Evolutionary conservation across 2,888 invertebrate species (phyloP), one percentile per base, ranked within the genome.

Genomic region (Scaptomyza cyrtandrae): DNA sequence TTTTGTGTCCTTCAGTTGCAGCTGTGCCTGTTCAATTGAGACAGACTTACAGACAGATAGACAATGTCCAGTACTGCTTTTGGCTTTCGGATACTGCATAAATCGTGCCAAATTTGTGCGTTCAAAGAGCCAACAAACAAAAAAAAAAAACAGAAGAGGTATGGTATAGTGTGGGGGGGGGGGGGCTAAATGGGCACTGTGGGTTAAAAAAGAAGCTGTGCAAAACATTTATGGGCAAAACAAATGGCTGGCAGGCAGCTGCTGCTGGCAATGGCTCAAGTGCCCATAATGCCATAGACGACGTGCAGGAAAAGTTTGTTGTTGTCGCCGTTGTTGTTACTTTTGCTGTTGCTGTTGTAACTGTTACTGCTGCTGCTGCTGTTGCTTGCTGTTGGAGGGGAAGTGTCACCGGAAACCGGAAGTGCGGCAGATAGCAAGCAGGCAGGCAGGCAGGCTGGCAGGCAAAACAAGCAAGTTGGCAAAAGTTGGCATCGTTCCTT

Each of bases 261-360:
- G 71, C 74, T 69, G 56, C 69, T 83, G 86, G 86, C 82, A 82
- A 68, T 66, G 71, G 72, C 87, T 84, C 87, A 84, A 84, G 83
- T 84, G 87, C 80, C 82, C 82, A 87, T 84, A 85, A 83, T 83
- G 82, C 71, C 87, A 85, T 79, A 82, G 79, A 84, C 75, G 77
- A 86, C 65, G 82, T 84, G 71, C 85, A 86, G 83, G 87, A 83
- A 85, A 75, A 56, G 54, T 16, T 49, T 72, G 61, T 65, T 75
- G 64, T 77, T 80, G 77, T 50, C 43, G 39, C 19, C 24, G 27
- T 16, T 55, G 24, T 37, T 41, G 57, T 39, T 55, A 54, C 35
- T 35, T 50, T 10, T 48, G 43, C 44, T 35, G 55, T 10, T 48
- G 43, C 44, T 48, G 48, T 31, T 41, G 45, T 29, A 6, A 6